Evolutionary conservation across 2,113 vertebrate species (phyloP).

Genomic region (Nibea coibor): DNA sequence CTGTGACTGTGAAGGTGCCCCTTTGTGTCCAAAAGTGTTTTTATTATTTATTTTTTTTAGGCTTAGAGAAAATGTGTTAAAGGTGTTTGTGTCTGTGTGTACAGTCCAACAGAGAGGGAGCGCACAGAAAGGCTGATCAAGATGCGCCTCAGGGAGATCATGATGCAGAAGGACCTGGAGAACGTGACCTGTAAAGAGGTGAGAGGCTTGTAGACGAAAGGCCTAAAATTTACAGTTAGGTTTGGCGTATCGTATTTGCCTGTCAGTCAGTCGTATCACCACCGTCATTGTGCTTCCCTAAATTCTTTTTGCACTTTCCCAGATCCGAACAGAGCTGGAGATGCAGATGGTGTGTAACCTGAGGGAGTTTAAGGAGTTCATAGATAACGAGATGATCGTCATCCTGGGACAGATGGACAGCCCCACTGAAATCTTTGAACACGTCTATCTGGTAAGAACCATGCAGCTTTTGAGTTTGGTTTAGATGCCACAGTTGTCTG

Average conservation of each 20-base stretch:
- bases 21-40: slow-evolving; percentile 4
- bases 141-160: slow-evolving; percentile 94
- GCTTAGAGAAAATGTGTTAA: background rate
- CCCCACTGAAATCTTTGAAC: slow-evolving; percentile 97
- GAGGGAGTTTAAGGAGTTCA: slow-evolving; percentile 97
- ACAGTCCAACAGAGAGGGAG: slow-evolving; percentile 95
- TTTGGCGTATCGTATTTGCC: background rate
- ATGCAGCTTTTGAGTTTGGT: background rate
- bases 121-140: slow-evolving; percentile 96
- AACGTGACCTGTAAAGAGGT: slow-evolving; percentile 99
- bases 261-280: background rate
- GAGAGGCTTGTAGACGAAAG: slow-evolving; percentile 67
- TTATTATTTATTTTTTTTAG: background rate
- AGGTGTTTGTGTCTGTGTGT: slow-evolving; percentile 48
- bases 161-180: slow-evolving; percentile 99
- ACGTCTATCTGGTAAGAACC: slow-evolving; percentile 94
- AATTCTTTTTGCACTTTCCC: slow-evolving; percentile 7
- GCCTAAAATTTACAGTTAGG: too few relatives aligned
- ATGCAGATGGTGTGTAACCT: slow-evolving; percentile 99
- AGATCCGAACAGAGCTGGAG: slow-evolving; percentile 98
- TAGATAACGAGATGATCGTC: slow-evolving; percentile 98
- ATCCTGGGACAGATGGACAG: slow-evolving; percentile 99
- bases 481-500: background rate
- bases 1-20: slow-evolving; percentile 30
- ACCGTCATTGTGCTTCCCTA: background rate